A percentile compares a stretch with the other conserved stretches of the same genome.
phyloP scores from a whole-genome alignment of 23 tunicate species.

The Phallusia fumigata region DNA sequence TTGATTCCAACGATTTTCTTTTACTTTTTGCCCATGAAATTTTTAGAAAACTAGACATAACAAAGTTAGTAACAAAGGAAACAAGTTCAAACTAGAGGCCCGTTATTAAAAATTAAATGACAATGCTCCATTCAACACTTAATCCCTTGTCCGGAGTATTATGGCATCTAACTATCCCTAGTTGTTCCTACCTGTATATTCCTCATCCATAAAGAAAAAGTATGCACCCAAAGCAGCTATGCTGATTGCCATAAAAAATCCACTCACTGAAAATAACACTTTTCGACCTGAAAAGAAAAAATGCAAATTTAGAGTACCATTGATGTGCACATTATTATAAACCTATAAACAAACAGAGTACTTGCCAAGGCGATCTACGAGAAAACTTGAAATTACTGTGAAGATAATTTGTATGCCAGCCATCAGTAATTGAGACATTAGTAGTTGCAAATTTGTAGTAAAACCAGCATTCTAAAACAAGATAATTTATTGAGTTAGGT shows the following conservation, averaged over 20 bases:
- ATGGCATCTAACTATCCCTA: too few relatives aligned
- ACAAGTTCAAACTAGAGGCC: too few relatives aligned
- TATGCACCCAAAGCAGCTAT: constrained; percentile 60
- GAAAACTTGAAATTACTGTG: constrained; percentile 54
- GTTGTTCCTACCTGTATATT: not conserved
- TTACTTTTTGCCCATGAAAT: too few relatives aligned
- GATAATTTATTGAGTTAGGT: too few relatives aligned
- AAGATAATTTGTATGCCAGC: constrained; percentile 66
- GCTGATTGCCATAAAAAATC: constrained; percentile 57
- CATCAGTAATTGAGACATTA: constrained; percentile 36
- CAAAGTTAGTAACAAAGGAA: too few relatives aligned
- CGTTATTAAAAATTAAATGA: too few relatives aligned
- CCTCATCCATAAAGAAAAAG: constrained; percentile 31
- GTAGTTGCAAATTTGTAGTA: constrained; percentile 39
- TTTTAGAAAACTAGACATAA: too few relatives aligned
- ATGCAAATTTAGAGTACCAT: not conserved
- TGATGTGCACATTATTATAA: not conserved
- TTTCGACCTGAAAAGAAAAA: constrained; percentile 49
- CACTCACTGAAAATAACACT: constrained; percentile 45
- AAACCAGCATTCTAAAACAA: constrained; percentile 83
- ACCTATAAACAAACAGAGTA: not conserved
- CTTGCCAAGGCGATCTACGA: constrained; percentile 68
- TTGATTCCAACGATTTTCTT: too few relatives aligned
- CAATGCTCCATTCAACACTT: too few relatives aligned
- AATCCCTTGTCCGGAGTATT: too few relatives aligned